Conservation (phyloP, 1,140 invertebrate genomes). For the Aradophagus sp. region DNA sequence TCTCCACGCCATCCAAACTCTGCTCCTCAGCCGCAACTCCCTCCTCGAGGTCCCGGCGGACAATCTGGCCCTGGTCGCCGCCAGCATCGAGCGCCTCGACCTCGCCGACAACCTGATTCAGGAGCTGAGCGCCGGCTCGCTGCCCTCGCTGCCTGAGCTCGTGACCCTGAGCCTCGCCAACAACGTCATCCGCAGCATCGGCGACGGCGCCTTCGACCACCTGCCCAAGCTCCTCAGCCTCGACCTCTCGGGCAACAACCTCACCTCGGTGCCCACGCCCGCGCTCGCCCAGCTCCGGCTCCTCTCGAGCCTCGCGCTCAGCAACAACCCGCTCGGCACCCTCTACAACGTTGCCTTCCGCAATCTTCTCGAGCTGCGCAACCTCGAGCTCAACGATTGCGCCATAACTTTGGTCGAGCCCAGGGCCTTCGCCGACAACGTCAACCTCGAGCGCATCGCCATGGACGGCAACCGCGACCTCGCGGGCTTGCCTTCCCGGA, state of each 20-base stretch:
- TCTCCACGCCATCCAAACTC: conserved; percentile 79
- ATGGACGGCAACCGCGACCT: conserved; percentile 85
- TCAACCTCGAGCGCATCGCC: conserved; percentile 84
- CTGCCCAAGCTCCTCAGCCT: conserved; percentile 81
- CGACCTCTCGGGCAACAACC: conserved; percentile 87
- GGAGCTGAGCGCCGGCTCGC: conserved; percentile 79
- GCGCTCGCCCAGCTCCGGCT: conserved; percentile 84
- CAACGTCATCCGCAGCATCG: conserved; percentile 83
- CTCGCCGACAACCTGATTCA: conserved; percentile 84
- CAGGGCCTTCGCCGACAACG: conserved; percentile 87
- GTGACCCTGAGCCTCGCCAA: conserved; percentile 79
- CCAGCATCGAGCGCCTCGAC: conserved; percentile 80
- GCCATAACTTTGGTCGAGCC: conserved; percentile 81
- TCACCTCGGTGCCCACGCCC: conserved; percentile 84
- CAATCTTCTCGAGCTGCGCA: conserved; percentile 85
- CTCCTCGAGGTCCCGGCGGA: conserved; percentile 82
- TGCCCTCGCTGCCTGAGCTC: conserved; percentile 81
- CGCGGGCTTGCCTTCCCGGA: conserved; percentile 79
- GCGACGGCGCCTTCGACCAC: conserved; percentile 81
- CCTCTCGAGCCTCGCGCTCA: conserved; percentile 82
- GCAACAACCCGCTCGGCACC: conserved; percentile 83
- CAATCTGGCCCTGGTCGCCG: conserved; percentile 78
- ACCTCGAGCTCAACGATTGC: conserved; percentile 82
- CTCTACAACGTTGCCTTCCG: conserved; percentile 85
- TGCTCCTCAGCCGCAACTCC: conserved; percentile 85